Percentiles rank a stretch among this genome's conserved stretches.
These are phyloP conservation scores for Microtus richardsoni DNA, from an alignment of 2,113 vertebrate species.

Conservation along the genomic window DNA sequence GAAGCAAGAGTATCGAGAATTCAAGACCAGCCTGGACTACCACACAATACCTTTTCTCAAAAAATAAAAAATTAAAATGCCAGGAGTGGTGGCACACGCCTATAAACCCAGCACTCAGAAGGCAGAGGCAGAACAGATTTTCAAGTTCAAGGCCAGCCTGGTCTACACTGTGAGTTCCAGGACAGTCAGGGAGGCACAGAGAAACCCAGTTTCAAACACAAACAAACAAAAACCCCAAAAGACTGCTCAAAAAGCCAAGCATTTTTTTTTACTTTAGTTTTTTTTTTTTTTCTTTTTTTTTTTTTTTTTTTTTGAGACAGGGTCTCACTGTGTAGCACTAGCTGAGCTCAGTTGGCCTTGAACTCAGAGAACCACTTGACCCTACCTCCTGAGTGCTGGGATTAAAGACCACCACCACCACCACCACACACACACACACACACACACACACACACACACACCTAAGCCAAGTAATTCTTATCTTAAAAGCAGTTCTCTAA, in stretches of 20 bases:
- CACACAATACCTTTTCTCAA: not conserved
- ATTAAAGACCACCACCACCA: not conserved
- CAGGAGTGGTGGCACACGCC: not conserved
- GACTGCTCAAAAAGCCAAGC: conserved; percentile 20
- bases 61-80: not conserved
- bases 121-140: not conserved
- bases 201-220: not conserved
- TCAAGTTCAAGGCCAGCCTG: not conserved
- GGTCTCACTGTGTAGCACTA: not conserved
- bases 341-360: not conserved
- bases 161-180: not conserved
- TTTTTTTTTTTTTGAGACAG: not conserved
- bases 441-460: too few relatives aligned
- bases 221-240: not conserved
- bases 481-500: not conserved
- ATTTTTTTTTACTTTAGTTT: not conserved
- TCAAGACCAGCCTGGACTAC: not conserved
- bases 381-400: not conserved
- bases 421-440: not conserved
- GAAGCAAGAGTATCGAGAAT: not conserved
- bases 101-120: not conserved
- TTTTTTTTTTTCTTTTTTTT: not conserved
- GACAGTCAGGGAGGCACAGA: not conserved
- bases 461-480: not conserved
- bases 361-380: not conserved